Conservation (phyloP, 1,140 invertebrate species). For the Bicyclus anynana region DNA sequence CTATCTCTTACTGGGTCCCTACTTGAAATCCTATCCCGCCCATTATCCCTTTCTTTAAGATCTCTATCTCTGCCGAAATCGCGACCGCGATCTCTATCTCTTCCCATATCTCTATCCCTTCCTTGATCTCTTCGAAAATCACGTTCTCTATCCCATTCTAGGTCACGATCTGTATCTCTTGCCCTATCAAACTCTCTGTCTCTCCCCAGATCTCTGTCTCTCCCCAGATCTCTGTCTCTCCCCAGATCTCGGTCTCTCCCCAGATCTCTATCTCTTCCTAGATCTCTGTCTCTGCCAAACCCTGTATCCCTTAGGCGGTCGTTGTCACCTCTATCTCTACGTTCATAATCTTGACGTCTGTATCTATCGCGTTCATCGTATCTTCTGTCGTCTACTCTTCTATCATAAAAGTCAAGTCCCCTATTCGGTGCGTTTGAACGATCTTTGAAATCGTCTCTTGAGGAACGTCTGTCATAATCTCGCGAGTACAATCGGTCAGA, state of each 20-base stretch:
- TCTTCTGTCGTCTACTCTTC: conserved; percentile 50
- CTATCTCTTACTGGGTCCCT: conserved; percentile 18
- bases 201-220: conserved; percentile 28
- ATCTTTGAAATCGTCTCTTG: conserved; percentile 37
- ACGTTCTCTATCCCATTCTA: conserved; percentile 37
- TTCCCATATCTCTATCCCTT: conserved; percentile 19
- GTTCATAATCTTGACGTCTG: conserved; percentile 40
- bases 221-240: conserved; percentile 15
- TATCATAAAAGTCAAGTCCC: conserved; percentile 39
- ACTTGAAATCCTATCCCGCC: not conserved
- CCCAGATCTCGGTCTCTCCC: conserved; percentile 21
- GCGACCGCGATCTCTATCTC: conserved; percentile 18
- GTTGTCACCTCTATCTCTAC: conserved; percentile 39
- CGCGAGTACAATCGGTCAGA: conserved; percentile 22
- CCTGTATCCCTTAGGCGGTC: conserved; percentile 19
- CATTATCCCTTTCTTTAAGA: conserved; percentile 11
- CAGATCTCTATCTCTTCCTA: conserved; percentile 45
- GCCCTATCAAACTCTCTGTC: conserved; percentile 18
- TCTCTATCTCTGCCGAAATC: conserved; percentile 18
- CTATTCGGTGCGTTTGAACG: conserved; percentile 23
- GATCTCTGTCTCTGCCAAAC: conserved; percentile 29
- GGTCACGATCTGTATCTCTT: conserved; percentile 26
- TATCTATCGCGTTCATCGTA: conserved; percentile 60
- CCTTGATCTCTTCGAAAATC: conserved; percentile 27
- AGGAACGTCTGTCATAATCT: conserved; percentile 38